Conservation (phyloP, 2,113 vertebrate species). For the Scolopax mira region DNA sequence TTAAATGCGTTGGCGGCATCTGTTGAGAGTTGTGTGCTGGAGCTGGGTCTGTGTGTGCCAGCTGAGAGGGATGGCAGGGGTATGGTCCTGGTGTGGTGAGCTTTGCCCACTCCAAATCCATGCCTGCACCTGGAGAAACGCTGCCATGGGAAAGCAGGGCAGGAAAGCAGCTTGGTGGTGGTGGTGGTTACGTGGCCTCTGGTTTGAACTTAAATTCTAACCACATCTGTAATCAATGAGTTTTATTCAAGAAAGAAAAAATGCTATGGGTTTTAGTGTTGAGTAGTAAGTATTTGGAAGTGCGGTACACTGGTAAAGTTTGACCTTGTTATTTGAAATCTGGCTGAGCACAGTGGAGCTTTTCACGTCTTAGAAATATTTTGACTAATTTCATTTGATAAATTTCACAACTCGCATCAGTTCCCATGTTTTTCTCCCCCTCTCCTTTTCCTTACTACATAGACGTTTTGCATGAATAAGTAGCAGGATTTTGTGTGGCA, state of each 20-base stretch:
- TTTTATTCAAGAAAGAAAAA: neutral
- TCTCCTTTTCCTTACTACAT: neutral
- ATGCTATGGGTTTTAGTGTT: neutral
- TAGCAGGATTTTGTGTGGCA: neutral
- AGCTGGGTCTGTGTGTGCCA: neutral
- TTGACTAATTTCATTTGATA: neutral
- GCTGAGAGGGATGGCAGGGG: neutral
- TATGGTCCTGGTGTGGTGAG: rapidly evolving
- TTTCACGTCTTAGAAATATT: neutral
- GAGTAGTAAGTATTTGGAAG: neutral
- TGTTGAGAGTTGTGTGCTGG: rapidly evolving
- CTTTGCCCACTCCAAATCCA: rapidly evolving
- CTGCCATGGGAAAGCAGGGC: rapidly evolving
- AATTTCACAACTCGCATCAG: neutral
- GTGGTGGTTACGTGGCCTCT: neutral
- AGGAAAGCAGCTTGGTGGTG: neutral
- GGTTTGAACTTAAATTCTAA: neutral
- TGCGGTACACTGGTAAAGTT: neutral
- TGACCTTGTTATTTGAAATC: neutral
- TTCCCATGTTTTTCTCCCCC: rapidly evolving
- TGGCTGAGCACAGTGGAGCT: neutral
- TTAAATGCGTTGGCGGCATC: neutral
- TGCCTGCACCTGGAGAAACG: neutral
- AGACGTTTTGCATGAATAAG: neutral
- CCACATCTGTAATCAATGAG: neutral